These are phyloP conservation scores for Meloe dianella DNA, from an alignment of 2,888 invertebrate species.

Conservation along the genomic window DNA sequence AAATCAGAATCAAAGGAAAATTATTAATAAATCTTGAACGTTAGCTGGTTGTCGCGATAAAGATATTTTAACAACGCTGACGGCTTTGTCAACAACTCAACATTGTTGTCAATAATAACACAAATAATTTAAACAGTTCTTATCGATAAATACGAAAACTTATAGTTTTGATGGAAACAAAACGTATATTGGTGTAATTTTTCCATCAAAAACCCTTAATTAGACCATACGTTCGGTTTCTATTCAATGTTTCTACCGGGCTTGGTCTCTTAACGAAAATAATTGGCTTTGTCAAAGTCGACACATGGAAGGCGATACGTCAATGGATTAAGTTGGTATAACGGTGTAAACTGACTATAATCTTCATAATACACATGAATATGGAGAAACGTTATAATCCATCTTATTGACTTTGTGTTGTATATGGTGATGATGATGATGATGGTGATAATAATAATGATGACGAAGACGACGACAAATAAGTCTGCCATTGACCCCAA, in stretches of 20 bases:
- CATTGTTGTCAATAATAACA: background rate
- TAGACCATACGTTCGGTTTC: background rate
- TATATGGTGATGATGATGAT: background rate
- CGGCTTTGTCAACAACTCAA: background rate
- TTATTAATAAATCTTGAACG: background rate
- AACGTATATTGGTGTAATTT: background rate
- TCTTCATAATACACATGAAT: slow-evolving; percentile 40
- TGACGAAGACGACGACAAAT: background rate
- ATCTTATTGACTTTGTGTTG: slow-evolving; percentile 26
- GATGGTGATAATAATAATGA: background rate
- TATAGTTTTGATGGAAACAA: background rate
- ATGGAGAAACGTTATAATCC: slow-evolving; percentile 38
- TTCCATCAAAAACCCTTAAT: background rate
- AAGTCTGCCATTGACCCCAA: slow-evolving; percentile 2
- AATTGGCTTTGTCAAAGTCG: slow-evolving; percentile 44
- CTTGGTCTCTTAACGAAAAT: slow-evolving; percentile 31
- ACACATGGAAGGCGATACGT: slow-evolving; percentile 44
- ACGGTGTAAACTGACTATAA: slow-evolving; percentile 32
- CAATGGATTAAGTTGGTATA: slow-evolving; percentile 42
- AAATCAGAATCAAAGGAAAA: slow-evolving; percentile 12
- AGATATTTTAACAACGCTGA: background rate
- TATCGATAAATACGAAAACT: background rate
- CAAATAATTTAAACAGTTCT: no score
- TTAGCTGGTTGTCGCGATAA: background rate
- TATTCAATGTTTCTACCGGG: background rate